phyloP scores from a whole-genome alignment of 2,888 invertebrate species.

The Drosophila percnosoma region DNA sequence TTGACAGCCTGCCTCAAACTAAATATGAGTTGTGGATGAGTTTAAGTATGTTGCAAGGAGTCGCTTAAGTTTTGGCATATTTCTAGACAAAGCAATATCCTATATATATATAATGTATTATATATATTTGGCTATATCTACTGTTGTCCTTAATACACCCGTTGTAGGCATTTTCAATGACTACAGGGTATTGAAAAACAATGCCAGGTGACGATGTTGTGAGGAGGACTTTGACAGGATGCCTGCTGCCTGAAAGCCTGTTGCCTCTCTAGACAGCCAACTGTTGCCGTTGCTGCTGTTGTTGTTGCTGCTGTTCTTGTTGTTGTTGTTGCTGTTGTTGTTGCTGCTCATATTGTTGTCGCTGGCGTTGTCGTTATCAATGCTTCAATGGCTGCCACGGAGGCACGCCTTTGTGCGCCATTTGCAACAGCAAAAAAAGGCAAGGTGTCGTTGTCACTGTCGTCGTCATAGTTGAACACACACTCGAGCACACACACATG shows the following conservation, averaged over 20 bases:
- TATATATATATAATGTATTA: background rate
- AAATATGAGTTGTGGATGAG: background rate
- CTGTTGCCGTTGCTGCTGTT: conserved; percentile 50
- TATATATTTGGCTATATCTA: background rate
- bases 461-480: conserved; percentile 46
- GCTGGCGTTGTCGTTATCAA: conserved; percentile 38
- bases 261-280: conserved; percentile 51
- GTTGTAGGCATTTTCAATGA: background rate
- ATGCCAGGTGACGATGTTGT: conserved; percentile 32
- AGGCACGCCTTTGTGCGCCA: conserved; percentile 31
- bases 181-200: conserved; percentile 35
- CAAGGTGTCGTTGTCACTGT: conserved; percentile 37
- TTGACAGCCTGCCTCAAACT: background rate
- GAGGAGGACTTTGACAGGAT: conserved; percentile 47
- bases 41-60: background rate
- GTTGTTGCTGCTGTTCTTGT: background rate
- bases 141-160: background rate
- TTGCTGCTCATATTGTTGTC: conserved; percentile 48
- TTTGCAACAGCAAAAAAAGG: background rate
- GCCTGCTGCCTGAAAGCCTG: conserved; percentile 11
- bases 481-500: conserved; percentile 14
- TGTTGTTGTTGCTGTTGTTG: conserved; percentile 28
- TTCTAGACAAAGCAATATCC: background rate
- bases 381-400: conserved; percentile 48
- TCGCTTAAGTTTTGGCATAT: background rate